Evolutionary conservation across 1,140 invertebrate genomes (phyloP).

Genomic region (Berghia stephanieae): DNA sequence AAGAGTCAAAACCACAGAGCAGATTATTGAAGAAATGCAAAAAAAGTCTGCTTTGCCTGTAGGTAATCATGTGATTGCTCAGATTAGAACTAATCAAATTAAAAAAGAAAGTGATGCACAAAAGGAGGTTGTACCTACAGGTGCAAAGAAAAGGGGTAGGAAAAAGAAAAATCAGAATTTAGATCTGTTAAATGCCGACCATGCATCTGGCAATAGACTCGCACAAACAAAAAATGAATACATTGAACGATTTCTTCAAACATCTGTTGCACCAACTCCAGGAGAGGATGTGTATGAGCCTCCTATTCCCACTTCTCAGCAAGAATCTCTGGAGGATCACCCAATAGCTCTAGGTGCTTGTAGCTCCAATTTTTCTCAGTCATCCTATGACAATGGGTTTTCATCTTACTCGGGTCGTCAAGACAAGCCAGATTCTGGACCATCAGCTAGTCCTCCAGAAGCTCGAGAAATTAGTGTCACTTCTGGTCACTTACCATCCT

Average conservation of each 20-base stretch:
- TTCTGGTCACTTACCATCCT: conserved; percentile 14
- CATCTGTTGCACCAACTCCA: conserved; percentile 53
- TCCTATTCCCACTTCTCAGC: conserved; percentile 32
- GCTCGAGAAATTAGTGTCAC: conserved; percentile 18
- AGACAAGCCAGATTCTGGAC: conserved; percentile 24
- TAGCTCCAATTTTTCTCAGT: conserved; percentile 25
- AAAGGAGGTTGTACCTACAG: conserved; percentile 53
- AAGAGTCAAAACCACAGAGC: conserved; percentile 86
- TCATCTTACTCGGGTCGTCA: conserved; percentile 21
- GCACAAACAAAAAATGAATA: conserved; percentile 71
- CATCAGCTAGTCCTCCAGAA: conserved; percentile 25
- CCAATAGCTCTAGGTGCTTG: conserved; percentile 22
- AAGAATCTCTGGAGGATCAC: conserved; percentile 26
- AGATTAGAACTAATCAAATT: conserved; percentile 63
- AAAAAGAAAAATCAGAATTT: conserved; percentile 41
- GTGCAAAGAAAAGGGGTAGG: conserved; percentile 51
- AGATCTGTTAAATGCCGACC: conserved; percentile 28
- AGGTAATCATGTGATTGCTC: conserved; percentile 57
- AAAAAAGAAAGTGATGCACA: conserved; percentile 60
- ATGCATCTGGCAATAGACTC: conserved; percentile 49
- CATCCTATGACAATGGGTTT: conserved; percentile 29
- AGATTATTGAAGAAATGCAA: conserved; percentile 81
- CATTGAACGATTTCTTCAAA: conserved; percentile 71
- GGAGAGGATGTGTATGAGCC: conserved; percentile 53
- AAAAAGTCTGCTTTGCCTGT: conserved; percentile 70